A percentile compares a stretch with the other conserved stretches of the same genome.
Conservation (phyloP, 1,140 invertebrate species). For the Zaprionus lachaisei region DNA sequence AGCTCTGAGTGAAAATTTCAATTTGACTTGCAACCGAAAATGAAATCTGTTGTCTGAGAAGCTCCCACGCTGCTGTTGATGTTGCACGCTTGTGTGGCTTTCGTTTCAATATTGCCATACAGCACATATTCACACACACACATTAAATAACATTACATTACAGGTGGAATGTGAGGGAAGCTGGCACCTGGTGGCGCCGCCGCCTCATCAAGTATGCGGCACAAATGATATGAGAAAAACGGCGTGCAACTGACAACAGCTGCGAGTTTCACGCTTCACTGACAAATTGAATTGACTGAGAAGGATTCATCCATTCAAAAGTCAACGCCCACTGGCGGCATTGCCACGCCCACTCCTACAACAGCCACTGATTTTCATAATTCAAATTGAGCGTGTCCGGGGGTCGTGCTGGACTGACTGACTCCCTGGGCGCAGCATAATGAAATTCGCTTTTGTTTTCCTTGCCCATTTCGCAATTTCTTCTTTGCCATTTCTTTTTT, state of each 20-base stretch:
- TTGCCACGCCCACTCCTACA: slow-evolving; percentile 3
- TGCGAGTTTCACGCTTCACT: slow-evolving; percentile 74
- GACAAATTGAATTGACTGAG: slow-evolving; percentile 76
- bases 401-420: neutral
- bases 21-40: slow-evolving; percentile 4
- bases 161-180: slow-evolving; percentile 12
- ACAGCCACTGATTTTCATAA: slow-evolving; percentile 76
- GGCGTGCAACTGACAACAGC: slow-evolving; percentile 66
- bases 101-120: slow-evolving; percentile 48
- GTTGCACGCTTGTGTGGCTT: slow-evolving; percentile 43
- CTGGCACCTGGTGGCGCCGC: slow-evolving; percentile 34
- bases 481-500: slow-evolving; percentile 20
- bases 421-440: slow-evolving; percentile 40
- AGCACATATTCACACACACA: neutral
- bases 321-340: slow-evolving; percentile 57
- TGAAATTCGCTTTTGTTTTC: slow-evolving; percentile 82
- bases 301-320: slow-evolving; percentile 68
- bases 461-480: slow-evolving; percentile 49
- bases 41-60: slow-evolving; percentile 11
- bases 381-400: slow-evolving; percentile 79
- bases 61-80: slow-evolving; percentile 21
- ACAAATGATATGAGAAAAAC: slow-evolving; percentile 48
- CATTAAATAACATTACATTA: slow-evolving; percentile 26
- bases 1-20: slow-evolving; percentile 4
- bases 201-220: slow-evolving; percentile 51